Conservation (phyloP, 2,797 vertebrate species). For the Esox lucius region DNA sequence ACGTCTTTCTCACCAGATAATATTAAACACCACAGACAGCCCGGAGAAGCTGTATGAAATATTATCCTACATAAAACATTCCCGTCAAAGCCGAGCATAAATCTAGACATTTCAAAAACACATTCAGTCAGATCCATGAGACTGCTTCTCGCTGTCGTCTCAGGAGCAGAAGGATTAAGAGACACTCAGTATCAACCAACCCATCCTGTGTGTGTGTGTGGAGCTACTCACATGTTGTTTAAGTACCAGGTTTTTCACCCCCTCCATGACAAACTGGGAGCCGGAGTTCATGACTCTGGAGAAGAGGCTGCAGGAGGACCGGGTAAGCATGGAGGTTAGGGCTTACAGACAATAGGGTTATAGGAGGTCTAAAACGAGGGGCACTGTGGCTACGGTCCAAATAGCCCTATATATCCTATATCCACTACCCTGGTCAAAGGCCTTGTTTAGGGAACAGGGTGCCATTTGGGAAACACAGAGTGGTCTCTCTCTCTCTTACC, state of each 20-base stretch:
- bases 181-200: not conserved
- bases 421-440: not conserved
- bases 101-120: not conserved
- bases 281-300: constrained; percentile 97
- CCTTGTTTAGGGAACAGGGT: not conserved
- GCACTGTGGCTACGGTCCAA: not conserved
- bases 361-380: not conserved
- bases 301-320: constrained; percentile 78
- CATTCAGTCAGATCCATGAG: not conserved
- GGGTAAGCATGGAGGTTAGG: constrained; percentile 47
- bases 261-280: constrained; percentile 99
- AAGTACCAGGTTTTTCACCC: constrained; percentile 95
- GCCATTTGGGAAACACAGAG: not conserved
- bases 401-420: not conserved
- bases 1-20: not conserved
- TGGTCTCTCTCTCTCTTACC: constrained; percentile 69
- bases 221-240: constrained; percentile 91
- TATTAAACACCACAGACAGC: not conserved
- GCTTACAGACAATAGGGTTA: too few relatives aligned
- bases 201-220: not conserved
- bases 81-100: not conserved
- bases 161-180: too few relatives aligned
- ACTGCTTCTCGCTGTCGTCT: not conserved
- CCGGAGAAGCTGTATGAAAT: not conserved
- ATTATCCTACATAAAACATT: not conserved